Conservation (phyloP, 2,888 invertebrate genomes). For the Chymomyza fuscimana region DNA sequence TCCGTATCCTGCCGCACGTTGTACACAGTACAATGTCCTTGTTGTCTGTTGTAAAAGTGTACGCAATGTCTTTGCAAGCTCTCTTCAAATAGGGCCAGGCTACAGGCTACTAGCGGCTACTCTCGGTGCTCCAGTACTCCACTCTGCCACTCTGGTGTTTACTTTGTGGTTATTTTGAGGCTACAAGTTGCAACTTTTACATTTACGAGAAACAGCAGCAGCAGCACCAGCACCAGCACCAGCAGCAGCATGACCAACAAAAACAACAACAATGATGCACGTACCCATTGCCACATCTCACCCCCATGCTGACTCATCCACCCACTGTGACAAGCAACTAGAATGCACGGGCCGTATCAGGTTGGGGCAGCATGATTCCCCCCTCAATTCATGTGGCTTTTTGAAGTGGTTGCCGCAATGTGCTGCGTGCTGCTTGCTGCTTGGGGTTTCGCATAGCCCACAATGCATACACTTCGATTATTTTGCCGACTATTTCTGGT, state of each 20-base stretch:
- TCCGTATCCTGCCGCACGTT: conserved; percentile 31
- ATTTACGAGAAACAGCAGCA: conserved; percentile 47
- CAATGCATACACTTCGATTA: not conserved
- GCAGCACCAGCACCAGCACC: conserved; percentile 26
- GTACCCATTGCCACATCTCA: not conserved
- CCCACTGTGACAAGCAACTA: conserved; percentile 15
- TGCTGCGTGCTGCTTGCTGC: not conserved
- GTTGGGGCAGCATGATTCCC: conserved; percentile 8
- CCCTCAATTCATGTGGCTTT: conserved; percentile 21
- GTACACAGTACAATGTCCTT: conserved; percentile 54
- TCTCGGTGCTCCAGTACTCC: not conserved
- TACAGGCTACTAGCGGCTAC: conserved; percentile 16
- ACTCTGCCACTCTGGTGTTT: conserved; percentile 61
- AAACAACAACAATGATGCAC: not conserved
- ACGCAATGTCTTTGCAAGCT: conserved; percentile 50
- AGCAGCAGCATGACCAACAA: conserved; percentile 16
- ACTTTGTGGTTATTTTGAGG: conserved; percentile 74
- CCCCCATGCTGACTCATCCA: conserved; percentile 14
- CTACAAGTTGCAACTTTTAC: conserved; percentile 71
- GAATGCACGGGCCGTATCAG: not conserved
- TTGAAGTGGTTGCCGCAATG: conserved; percentile 6
- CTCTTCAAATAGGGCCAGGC: conserved; percentile 58
- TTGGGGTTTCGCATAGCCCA: not conserved
- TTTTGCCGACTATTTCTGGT: not conserved
- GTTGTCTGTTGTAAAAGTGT: conserved; percentile 40